Evolutionary conservation across 92 coral and sea anemone genomes (phyloP).

Genomic region (Zoanthus sociatus): DNA sequence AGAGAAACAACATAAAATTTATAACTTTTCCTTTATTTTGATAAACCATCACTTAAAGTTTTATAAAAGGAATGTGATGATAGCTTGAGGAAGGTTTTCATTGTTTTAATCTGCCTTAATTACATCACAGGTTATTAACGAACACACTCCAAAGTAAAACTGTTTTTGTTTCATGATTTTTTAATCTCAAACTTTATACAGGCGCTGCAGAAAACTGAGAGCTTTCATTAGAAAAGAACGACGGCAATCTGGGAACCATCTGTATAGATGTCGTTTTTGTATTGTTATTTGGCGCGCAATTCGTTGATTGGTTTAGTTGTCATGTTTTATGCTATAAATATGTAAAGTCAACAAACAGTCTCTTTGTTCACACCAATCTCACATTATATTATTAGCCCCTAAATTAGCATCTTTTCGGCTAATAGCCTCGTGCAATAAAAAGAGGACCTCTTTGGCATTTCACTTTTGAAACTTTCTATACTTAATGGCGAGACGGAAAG

Average conservation of each 20-base stretch:
- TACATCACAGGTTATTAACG: conserved; percentile 26
- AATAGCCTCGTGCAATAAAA: conserved; percentile 78
- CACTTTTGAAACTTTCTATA: conserved; percentile 64
- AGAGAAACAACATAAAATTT: conserved; percentile 26
- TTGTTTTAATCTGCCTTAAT: conserved; percentile 42
- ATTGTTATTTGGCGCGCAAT: conserved; percentile 69
- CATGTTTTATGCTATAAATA: conserved; percentile 68
- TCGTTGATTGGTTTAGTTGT: conserved; percentile 75
- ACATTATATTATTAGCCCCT: conserved; percentile 78
- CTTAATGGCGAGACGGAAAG: conserved; percentile 72
- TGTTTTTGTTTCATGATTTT: conserved; percentile 28
- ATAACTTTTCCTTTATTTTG: conserved; percentile 5
- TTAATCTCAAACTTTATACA: conserved; percentile 7
- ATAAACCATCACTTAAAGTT: conserved; percentile 17
- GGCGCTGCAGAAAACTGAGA: conserved; percentile 32
- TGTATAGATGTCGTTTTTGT: conserved; percentile 45
- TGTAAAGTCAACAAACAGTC: conserved; percentile 69
- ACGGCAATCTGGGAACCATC: conserved; percentile 48
- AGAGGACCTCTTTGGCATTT: conserved; percentile 64
- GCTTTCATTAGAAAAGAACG: conserved; percentile 11
- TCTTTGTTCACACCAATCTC: conserved; percentile 83
- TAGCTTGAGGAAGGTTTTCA: conserved; percentile 3
- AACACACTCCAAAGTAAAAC: conserved; percentile 12
- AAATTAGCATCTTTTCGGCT: conserved; percentile 91
- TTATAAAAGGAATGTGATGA: conserved; percentile 44